Conservation (phyloP, 1,140 invertebrate species). For the Heliothis virescens region DNA sequence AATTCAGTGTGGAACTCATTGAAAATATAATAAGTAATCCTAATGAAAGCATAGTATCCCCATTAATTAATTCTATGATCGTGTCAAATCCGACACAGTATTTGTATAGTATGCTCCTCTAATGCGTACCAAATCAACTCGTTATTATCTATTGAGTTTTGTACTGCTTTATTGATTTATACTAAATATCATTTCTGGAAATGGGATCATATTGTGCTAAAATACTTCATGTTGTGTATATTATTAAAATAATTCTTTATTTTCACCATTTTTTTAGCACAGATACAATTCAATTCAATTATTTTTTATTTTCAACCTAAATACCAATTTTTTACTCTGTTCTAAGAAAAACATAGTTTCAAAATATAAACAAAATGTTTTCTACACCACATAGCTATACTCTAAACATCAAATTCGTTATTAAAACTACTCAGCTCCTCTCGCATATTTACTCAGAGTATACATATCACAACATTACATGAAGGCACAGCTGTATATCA, state of each 20-base stretch:
- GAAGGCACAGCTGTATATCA: conserved; percentile 16
- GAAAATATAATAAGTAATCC: not conserved
- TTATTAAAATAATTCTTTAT: too few species aligned
- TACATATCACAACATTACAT: conserved; percentile 6
- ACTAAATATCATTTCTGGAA: too few species aligned
- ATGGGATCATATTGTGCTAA: too few species aligned
- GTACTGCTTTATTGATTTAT: not conserved
- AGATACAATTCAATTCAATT: too few species aligned
- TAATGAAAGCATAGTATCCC: conserved; percentile 8
- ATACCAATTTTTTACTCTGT: too few species aligned
- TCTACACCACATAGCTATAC: not conserved
- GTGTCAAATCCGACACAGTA: not conserved
- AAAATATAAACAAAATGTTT: too few species aligned
- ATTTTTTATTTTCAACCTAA: too few species aligned
- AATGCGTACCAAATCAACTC: not conserved
- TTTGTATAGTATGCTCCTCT: not conserved
- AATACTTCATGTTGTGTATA: too few species aligned
- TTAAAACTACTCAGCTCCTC: conserved; percentile 29
- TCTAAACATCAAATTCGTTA: conserved; percentile 3
- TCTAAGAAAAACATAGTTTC: too few species aligned
- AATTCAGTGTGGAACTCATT: not conserved
- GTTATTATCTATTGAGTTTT: not conserved
- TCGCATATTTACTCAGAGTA: conserved; percentile 29
- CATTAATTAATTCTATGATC: not conserved
- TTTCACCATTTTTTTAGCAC: too few species aligned